phyloP scores from a whole-genome alignment of 2,113 vertebrate species.

The Stigmatopora argus region DNA sequence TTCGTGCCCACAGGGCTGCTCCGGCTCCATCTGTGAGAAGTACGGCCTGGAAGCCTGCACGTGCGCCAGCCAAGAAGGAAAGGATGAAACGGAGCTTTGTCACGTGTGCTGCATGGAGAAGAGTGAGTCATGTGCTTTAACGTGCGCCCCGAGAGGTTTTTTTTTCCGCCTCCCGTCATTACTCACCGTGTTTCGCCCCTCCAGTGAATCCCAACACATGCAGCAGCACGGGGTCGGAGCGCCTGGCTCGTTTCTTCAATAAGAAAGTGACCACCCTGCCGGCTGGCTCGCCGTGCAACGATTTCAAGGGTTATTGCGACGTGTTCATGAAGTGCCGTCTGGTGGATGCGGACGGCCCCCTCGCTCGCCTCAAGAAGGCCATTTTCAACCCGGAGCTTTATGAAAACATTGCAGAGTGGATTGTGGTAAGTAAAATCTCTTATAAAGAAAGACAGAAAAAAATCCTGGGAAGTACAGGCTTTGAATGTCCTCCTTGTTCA shows the following conservation, averaged over 20 bases:
- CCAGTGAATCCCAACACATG: conserved; percentile 66
- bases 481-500: neutral
- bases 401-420: conserved; percentile 98
- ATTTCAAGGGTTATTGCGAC: conserved; percentile 97
- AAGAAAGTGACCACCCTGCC: conserved; percentile 88
- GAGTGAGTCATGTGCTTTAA: conserved; percentile 72
- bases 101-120: conserved; percentile 98
- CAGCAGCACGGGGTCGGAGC: conserved; percentile 65
- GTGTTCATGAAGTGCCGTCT: conserved; percentile 97
- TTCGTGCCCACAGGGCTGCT: conserved; percentile 81
- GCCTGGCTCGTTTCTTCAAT: conserved; percentile 74
- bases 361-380: conserved; percentile 94
- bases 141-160: neutral
- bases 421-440: conserved; percentile 77
- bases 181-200: neutral
- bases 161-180: neutral
- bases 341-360: conserved; percentile 92
- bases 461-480: no score
- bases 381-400: conserved; percentile 98
- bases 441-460: neutral
- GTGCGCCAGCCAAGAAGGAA: conserved; percentile 87
- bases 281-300: conserved; percentile 94
- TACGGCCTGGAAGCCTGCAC: conserved; percentile 90
- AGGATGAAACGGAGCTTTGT: conserved; percentile 90
- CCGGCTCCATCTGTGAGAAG: conserved; percentile 97